These are phyloP conservation scores for Entomyzon cyanotis DNA, from an alignment of 2,113 vertebrate species.

Conservation along the genomic window DNA sequence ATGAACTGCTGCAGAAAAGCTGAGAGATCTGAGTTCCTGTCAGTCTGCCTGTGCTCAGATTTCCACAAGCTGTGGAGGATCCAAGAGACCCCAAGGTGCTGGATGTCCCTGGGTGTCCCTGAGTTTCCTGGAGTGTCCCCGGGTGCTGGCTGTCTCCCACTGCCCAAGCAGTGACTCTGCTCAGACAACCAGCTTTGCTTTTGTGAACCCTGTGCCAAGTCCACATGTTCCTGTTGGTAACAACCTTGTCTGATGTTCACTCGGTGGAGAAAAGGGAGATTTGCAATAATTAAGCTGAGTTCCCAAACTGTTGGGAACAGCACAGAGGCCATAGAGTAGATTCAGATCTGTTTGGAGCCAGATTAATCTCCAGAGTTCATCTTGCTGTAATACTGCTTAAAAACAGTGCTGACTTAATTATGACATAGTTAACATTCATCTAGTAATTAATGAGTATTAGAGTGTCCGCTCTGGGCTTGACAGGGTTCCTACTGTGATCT, in stretches of 20 bases:
- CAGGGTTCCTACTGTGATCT: constrained; percentile 13
- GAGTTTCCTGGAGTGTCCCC: not conserved
- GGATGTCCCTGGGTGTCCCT: not conserved
- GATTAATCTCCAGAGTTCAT: not conserved
- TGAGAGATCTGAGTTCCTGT: not conserved
- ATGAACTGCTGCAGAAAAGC: not conserved
- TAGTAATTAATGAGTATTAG: constrained; percentile 23
- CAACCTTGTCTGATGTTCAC: not conserved
- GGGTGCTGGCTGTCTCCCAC: not conserved
- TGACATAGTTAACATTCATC: constrained; percentile 19
- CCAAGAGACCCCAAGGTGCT: not conserved
- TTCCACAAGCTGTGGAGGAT: not conserved
- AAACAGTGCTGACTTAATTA: constrained; percentile 16
- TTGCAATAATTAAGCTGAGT: not conserved
- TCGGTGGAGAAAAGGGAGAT: not conserved
- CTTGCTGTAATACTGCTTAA: not conserved
- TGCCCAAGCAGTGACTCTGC: not conserved
- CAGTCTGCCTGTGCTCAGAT: not conserved
- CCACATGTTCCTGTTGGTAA: not conserved
- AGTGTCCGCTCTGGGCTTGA: constrained; percentile 3
- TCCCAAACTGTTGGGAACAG: not conserved
- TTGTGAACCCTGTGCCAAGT: not conserved
- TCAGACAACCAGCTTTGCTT: rapidly evolving
- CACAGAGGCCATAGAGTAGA: not conserved
- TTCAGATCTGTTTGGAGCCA: not conserved